Percentiles rank a stretch among this genome's conserved stretches.
Evolutionary conservation across 2,888 invertebrate genomes (phyloP).

Genomic region (Caenorhabditis wallacei): DNA sequence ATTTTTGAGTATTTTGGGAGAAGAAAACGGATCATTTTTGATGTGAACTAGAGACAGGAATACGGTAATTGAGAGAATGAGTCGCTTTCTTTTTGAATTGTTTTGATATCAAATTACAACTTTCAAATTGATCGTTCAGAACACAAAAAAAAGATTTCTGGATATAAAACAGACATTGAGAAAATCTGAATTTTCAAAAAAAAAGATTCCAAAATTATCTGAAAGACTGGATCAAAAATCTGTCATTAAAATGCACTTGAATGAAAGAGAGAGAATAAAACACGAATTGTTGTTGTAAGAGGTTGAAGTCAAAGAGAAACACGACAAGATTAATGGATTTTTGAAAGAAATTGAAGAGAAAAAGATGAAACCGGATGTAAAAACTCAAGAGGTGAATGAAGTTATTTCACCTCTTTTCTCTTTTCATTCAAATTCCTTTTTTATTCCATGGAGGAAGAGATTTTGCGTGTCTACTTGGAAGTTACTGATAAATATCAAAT

Average conservation of each 20-base stretch:
- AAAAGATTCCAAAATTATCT: not conserved
- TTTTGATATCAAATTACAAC: too few species aligned
- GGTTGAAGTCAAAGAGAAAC: constrained; percentile 28
- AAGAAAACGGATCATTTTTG: not conserved
- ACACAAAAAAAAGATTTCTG: too few species aligned
- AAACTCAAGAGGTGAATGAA: constrained; percentile 20
- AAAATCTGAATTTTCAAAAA: not conserved
- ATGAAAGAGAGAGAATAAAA: constrained; percentile 13
- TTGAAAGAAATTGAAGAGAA: constrained; percentile 25
- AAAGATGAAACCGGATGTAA: constrained; percentile 29
- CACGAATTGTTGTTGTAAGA: constrained; percentile 53
- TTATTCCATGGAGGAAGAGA: not conserved
- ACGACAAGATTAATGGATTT: constrained; percentile 43
- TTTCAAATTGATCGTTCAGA: too few species aligned
- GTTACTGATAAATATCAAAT: not conserved
- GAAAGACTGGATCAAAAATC: constrained; percentile 23
- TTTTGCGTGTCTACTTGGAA: constrained; percentile 13
- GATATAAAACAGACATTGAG: not conserved
- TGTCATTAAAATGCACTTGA: constrained; percentile 22
- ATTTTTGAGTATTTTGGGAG: constrained; percentile 24
- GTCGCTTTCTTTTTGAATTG: too few species aligned
- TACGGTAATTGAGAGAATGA: not conserved
- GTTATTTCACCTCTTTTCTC: too few species aligned
- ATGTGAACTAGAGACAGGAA: not conserved
- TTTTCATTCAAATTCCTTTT: constrained; percentile 15